Evolutionary conservation across 1,140 invertebrate species (phyloP).

Genomic region (Orchesella cincta): DNA sequence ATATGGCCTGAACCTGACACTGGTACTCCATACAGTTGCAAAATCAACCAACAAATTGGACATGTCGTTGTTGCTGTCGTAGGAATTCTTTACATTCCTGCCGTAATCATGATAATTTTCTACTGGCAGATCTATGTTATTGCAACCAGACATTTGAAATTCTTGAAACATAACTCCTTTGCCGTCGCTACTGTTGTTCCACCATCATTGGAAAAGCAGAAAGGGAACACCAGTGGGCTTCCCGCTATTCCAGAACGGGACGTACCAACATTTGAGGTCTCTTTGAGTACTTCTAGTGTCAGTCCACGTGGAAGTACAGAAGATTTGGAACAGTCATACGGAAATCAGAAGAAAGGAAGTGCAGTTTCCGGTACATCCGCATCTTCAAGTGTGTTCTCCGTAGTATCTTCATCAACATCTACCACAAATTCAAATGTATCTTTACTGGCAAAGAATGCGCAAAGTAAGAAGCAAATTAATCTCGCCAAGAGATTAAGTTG

Average conservation of each 20-base stretch:
- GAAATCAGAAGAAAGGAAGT: neutral
- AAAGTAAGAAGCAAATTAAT: slow-evolving; percentile 22
- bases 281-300: neutral
- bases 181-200: neutral
- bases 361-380: neutral
- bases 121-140: slow-evolving; percentile 6
- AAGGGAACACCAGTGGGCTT: too few relatives aligned
- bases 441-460: neutral
- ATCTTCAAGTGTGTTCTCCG: neutral
- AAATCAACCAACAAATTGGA: slow-evolving; percentile 21
- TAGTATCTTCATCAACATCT: neutral
- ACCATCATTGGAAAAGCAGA: neutral
- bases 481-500: neutral
- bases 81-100: slow-evolving; percentile 23
- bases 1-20: neutral
- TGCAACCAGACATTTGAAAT: slow-evolving; percentile 12
- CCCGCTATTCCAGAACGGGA: neutral
- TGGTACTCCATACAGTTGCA: neutral
- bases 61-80: slow-evolving; percentile 9
- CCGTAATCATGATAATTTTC: slow-evolving; percentile 15
- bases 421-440: neutral
- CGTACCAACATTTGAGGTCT: neutral
- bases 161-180: neutral
- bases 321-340: neutral
- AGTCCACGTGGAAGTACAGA: neutral